These are phyloP conservation scores for Cosmopolites sordidus DNA, from an alignment of 2,888 invertebrate species.

Conservation along the genomic window DNA sequence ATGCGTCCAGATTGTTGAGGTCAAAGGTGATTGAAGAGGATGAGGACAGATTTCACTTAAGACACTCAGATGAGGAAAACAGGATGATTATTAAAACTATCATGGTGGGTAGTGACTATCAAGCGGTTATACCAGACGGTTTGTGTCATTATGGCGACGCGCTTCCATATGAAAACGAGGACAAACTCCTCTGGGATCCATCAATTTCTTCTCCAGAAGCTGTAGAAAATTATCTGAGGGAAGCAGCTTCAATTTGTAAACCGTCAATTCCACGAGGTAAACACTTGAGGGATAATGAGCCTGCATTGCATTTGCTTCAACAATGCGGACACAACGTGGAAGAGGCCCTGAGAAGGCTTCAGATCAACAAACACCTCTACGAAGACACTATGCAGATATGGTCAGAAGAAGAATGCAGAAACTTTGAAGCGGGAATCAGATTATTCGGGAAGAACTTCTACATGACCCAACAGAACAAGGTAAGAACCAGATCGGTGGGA, in stretches of 20 bases:
- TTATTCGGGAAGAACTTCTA: constrained; percentile 93
- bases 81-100: constrained; percentile 75
- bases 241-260: constrained; percentile 47
- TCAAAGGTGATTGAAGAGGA: constrained; percentile 70
- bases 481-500: constrained; percentile 89
- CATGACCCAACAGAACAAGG: constrained; percentile 87
- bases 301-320: constrained; percentile 83
- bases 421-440: constrained; percentile 82
- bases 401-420: constrained; percentile 96
- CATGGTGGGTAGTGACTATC: constrained; percentile 92
- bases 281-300: constrained; percentile 82
- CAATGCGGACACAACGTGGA: constrained; percentile 94
- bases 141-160: constrained; percentile 90
- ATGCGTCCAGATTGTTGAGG: constrained; percentile 53
- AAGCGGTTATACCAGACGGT: constrained; percentile 90
- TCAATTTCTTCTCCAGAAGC: constrained; percentile 64
- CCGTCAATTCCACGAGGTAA: constrained; percentile 65
- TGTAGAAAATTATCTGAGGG: constrained; percentile 77
- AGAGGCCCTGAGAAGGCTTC: constrained; percentile 77
- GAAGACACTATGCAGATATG: constrained; percentile 61
- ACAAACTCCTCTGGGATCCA: constrained; percentile 92
- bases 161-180: constrained; percentile 91
- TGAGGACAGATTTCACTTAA: constrained; percentile 66
- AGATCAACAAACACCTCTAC: constrained; percentile 50
- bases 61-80: constrained; percentile 82